A percentile compares a stretch with the other conserved stretches of the same genome.
These are phyloP conservation scores for Panopea generosa DNA, from an alignment of 2,888 invertebrate species.

Conservation along the genomic window DNA sequence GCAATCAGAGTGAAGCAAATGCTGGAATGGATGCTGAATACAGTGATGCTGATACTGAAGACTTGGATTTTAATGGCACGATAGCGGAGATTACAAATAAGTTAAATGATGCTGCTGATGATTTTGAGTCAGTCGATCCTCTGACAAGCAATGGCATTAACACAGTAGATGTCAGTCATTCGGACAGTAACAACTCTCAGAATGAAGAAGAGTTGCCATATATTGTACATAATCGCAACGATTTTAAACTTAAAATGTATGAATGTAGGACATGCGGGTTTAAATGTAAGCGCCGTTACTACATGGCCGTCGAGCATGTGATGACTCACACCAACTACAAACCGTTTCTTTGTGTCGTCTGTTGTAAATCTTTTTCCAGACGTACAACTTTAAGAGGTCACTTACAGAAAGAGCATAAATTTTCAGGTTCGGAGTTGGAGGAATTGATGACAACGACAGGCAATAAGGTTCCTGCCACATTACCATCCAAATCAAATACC, in stretches of 20 bases:
- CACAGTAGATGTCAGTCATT: background rate
- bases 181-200: background rate
- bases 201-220: constrained; percentile 15
- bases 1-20: no score
- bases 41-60: no score
- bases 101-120: background rate
- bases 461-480: background rate
- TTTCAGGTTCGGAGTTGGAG: constrained; percentile 31
- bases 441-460: constrained; percentile 36
- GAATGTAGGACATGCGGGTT: constrained; percentile 45
- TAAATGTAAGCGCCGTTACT: constrained; percentile 25
- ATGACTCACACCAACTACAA: constrained; percentile 30
- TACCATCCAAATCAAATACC: background rate
- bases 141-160: no score
- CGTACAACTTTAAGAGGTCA: constrained; percentile 29
- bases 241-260: constrained; percentile 21
- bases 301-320: constrained; percentile 39
- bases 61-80: no score
- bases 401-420: constrained; percentile 28
- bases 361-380: constrained; percentile 32
- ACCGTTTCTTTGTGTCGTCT: constrained; percentile 46
- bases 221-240: constrained; percentile 15
- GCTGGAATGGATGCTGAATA: no score
- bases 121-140: no score
- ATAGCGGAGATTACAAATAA: no score